phyloP scores from a whole-genome alignment of 2,113 vertebrate species.

The Lycaon pictus region DNA sequence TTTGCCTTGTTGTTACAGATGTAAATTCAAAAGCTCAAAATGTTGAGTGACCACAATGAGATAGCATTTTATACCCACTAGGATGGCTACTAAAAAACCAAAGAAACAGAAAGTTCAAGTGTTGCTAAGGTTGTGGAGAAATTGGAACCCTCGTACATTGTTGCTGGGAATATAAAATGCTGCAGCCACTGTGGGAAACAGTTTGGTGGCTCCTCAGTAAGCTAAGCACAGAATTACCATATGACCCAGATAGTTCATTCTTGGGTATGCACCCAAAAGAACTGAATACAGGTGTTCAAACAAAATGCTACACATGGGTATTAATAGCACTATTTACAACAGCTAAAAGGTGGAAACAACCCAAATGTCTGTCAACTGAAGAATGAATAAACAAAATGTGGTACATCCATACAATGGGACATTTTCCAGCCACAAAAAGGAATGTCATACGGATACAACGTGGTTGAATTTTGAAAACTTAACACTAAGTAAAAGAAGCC shows the following conservation, averaged over 20 bases:
- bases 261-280: neutral
- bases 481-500: neutral
- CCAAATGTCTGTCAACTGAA: neutral
- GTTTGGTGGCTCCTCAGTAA: neutral
- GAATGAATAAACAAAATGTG: neutral
- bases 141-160: neutral
- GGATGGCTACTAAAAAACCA: neutral
- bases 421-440: neutral
- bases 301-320: neutral
- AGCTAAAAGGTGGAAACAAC: neutral
- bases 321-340: neutral
- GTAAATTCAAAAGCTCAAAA: neutral
- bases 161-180: neutral
- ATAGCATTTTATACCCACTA: neutral
- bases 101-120: neutral
- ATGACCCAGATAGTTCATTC: neutral
- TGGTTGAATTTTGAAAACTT: neutral
- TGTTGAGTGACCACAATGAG: neutral
- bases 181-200: neutral
- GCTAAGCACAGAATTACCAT: neutral
- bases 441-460: neutral
- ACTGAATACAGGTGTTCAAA: neutral
- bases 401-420: neutral
- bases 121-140: neutral
- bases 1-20: neutral